Evolutionary conservation across 2,113 vertebrate genomes (phyloP), one percentile per base, ranked within the genome.

Genomic region (Chinchilla lanigera): DNA sequence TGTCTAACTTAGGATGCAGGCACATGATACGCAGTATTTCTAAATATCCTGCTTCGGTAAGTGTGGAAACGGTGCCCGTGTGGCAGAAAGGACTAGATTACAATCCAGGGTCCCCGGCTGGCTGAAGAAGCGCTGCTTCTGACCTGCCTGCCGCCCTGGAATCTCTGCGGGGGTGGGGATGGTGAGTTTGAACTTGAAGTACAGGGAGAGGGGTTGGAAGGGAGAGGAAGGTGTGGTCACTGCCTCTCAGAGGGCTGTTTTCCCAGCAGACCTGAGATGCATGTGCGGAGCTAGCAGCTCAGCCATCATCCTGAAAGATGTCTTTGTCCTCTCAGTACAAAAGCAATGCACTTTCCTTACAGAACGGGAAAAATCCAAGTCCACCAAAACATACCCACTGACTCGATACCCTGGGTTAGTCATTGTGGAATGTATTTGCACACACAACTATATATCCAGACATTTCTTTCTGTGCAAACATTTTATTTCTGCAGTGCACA

Each of bases 21-120:
- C 78, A 73, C 61, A 73, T 35, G 86, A 52, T 35, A 8, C 2
- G 26, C 54, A 83, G 80, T 10, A 5, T 86, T 94, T 77, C 75
- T 67, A 69, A 89, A 80, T 87, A 83, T 38, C 73, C 88, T 71
- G 83, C 78, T 93, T 91, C 52, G 78, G 75, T 85, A 28, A 47
- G 60, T 47, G 28, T 89, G 60, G 84, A 71, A 75, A 82, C 54
- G 33, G 63, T 14, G 38, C 93, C 50, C n/a, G 54, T 80, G 63
- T 41, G 20, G 47, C 28, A 6, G 65, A 73, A 19, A 56, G 60
- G 52, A 84, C 54, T 7, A 60, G 54, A 85, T 93, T 95, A 26
- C 88, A 95, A 81, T n/a, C 65, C 86, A 88, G 54, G 60, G 60
- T 26, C 26, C 20, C 92, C 56, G 84, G 47, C 89, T 92, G 67